These are phyloP conservation scores for Lamellibrachia columna DNA, from an alignment of 2,888 invertebrate genomes.

Conservation along the genomic window DNA sequence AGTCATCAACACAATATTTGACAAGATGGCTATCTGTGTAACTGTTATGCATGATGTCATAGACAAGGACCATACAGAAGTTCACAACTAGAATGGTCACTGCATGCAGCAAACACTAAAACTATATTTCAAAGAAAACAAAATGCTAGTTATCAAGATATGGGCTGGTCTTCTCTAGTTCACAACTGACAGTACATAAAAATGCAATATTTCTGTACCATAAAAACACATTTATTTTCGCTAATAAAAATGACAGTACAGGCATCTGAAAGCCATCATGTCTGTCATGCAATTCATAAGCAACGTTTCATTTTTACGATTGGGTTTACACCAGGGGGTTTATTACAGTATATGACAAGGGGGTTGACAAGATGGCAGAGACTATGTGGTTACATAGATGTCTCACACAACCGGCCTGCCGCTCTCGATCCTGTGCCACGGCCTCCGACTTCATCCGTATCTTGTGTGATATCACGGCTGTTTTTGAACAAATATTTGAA, in stretches of 20 bases:
- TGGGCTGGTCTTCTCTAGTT: neutral
- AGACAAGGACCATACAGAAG: neutral
- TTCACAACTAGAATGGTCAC: neutral
- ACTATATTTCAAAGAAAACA: neutral
- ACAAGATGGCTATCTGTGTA: neutral
- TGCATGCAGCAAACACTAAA: neutral
- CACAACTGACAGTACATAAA: neutral
- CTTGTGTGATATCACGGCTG: neutral
- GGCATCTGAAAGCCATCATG: constrained; percentile 13
- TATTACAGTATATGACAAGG: neutral
- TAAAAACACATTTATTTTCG: neutral
- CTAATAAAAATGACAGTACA: neutral
- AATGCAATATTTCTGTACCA: neutral
- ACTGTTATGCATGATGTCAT: neutral
- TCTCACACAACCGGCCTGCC: constrained; percentile 16
- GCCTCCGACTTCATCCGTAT: neutral
- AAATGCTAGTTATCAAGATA: neutral
- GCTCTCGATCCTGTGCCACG: neutral
- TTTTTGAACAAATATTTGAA: constrained; percentile 16
- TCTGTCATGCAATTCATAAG: neutral
- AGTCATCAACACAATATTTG: neutral
- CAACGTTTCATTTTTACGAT: neutral
- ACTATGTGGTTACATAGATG: constrained; percentile 5
- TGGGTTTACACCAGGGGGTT: neutral
- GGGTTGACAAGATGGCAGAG: constrained; percentile 12